Evolutionary conservation across 2,888 invertebrate genomes (phyloP).

Genomic region (Synergus japonicus): DNA sequence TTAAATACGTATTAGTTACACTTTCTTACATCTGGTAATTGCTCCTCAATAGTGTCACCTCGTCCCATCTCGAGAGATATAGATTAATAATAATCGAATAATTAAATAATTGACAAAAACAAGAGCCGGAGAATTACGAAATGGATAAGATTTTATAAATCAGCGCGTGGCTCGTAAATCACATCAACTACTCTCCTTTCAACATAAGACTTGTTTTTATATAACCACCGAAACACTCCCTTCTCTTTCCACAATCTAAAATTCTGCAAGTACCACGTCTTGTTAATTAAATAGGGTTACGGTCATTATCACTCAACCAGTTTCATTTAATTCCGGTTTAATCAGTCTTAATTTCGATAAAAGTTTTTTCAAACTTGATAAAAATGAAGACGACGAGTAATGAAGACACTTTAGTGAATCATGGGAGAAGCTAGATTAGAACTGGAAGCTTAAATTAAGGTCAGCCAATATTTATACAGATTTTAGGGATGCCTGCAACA

Average conservation of each 20-base stretch:
- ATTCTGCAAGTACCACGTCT: neutral
- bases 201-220: neutral
- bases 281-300: neutral
- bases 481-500: conserved; percentile 10
- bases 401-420: neutral
- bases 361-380: neutral
- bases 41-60: conserved; percentile 1
- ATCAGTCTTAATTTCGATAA: neutral
- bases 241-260: conserved; percentile 2
- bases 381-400: neutral
- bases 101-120: neutral
- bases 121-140: neutral
- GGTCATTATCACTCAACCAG: neutral
- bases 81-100: neutral
- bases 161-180: neutral
- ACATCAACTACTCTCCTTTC: neutral
- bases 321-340: neutral
- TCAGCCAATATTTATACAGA: conserved; percentile 12
- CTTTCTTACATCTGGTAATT: conserved; percentile 9
- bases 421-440: neutral
- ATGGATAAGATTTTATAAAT: neutral
- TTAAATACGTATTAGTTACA: neutral
- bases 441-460: neutral
- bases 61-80: conserved; percentile 7
- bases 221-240: neutral